Evolutionary conservation across 2,113 vertebrate species (phyloP), one percentile per base, ranked within the genome.

Genomic region (Camelus dromedarius): DNA sequence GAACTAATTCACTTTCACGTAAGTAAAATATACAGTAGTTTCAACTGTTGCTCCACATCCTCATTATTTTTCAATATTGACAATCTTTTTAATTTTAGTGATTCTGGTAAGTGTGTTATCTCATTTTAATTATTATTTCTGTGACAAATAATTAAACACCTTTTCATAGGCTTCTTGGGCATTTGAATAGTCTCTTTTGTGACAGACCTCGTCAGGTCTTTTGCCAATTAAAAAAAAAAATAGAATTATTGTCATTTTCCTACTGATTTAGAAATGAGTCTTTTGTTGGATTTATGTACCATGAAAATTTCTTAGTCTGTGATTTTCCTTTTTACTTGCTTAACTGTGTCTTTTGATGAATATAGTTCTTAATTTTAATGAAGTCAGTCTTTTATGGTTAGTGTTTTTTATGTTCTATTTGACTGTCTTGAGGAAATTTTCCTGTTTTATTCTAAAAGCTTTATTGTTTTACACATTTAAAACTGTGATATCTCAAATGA

Each of bases 121-220:
- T 84, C 22, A 62, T 75, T 85, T 91, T 79, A 90, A 93, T 87
- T 77, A 60, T 80, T 94, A 46, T 69, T 93, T 84, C 20, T 84
- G 18, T 77, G 32, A 67, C 26, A 83, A 93, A 69, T 70, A 52
- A 69, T 89, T 62, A 48, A 83, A 54, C 52, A 32, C 15, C 24
- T 77, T 89, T 70, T 83, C 42, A 70, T 64, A 52, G 42, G 54
- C 38, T 88, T 89, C 8, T 82, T 79, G 86, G 13, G 22, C 54
- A 67, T 48, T 69, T 50, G 38, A 91, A 75, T 67, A 86, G 73
- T 48, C 26, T 86, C 26, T 91, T 90, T 86, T n/a, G 56, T 66
- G n/a, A 85, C 13, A 48, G 56, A 64, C 13, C 18, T 70, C 10
- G 66, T 84, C 7, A 32, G n/a, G n/a, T 82, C 10, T 70, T 76